These are phyloP conservation scores for Cerastis leucographa DNA, from an alignment of 2,888 invertebrate species.

Conservation along the genomic window DNA sequence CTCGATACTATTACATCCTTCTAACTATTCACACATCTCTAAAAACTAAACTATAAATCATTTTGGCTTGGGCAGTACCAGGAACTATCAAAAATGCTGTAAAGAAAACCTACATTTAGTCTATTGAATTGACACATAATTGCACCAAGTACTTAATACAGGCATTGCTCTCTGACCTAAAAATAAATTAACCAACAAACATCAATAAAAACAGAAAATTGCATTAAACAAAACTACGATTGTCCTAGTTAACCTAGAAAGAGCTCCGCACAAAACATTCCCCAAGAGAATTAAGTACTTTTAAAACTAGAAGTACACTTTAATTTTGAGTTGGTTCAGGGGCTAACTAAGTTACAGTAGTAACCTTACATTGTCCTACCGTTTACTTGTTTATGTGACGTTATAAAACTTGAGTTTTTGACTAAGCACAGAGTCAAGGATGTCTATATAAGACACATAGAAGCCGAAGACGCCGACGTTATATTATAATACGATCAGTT, in stretches of 20 bases:
- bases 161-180: conserved; percentile 31
- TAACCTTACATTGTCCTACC: conserved; percentile 10
- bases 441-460: neutral
- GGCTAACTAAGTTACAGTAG: conserved; percentile 33
- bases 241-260: conserved; percentile 50
- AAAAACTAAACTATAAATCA: neutral
- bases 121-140: neutral
- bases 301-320: conserved; percentile 43
- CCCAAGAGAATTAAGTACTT: conserved; percentile 44
- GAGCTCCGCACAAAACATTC: conserved; percentile 8
- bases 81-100: neutral
- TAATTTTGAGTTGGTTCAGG: conserved; percentile 38
- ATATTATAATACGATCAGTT: neutral
- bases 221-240: conserved; percentile 28
- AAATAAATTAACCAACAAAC: conserved; percentile 36
- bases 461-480: neutral
- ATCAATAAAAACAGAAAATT: conserved; percentile 24
- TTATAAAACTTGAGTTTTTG: conserved; percentile 10
- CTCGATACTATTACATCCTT: neutral
- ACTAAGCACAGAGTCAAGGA: neutral
- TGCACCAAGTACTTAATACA: conserved; percentile 2
- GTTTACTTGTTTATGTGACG: conserved; percentile 38
- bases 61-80: neutral
- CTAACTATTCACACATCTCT: neutral
- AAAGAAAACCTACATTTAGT: neutral